A percentile compares a stretch with the other conserved stretches of the same genome.
Conservation (phyloP, 2,888 invertebrate genomes). For the Dryadula phaetusa region DNA sequence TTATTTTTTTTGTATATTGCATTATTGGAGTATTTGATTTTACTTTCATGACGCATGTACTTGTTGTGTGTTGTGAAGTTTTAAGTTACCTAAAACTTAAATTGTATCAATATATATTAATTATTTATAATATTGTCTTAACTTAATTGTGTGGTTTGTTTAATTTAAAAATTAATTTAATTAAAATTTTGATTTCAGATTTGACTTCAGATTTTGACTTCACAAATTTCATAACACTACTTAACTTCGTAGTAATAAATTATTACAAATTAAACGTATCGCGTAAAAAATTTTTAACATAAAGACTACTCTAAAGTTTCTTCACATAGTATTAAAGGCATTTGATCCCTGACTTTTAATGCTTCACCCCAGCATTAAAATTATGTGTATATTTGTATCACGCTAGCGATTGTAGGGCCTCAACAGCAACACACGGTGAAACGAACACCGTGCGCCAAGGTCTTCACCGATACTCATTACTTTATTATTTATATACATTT, state of each 20-base stretch:
- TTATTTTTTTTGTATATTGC: background rate
- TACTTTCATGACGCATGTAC: background rate
- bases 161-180: too few species aligned
- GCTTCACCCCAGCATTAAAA: constrained; percentile 84
- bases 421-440: constrained; percentile 64
- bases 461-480: constrained; percentile 61
- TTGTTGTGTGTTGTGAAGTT: background rate
- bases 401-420: constrained; percentile 83
- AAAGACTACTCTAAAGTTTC: constrained; percentile 49
- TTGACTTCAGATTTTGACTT: too few species aligned
- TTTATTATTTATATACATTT: constrained; percentile 44
- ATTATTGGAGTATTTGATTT: background rate
- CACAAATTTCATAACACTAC: background rate
- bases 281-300: background rate
- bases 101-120: too few species aligned
- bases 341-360: constrained; percentile 85
- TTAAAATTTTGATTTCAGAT: too few species aligned
- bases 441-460: constrained; percentile 73
- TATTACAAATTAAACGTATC: background rate
- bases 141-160: background rate
- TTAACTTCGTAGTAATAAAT: background rate
- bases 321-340: constrained; percentile 74
- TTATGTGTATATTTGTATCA: constrained; percentile 84
- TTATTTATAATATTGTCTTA: background rate
- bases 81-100: background rate